Conservation (phyloP, 2,888 invertebrate species). For the Clivina fossor region DNA sequence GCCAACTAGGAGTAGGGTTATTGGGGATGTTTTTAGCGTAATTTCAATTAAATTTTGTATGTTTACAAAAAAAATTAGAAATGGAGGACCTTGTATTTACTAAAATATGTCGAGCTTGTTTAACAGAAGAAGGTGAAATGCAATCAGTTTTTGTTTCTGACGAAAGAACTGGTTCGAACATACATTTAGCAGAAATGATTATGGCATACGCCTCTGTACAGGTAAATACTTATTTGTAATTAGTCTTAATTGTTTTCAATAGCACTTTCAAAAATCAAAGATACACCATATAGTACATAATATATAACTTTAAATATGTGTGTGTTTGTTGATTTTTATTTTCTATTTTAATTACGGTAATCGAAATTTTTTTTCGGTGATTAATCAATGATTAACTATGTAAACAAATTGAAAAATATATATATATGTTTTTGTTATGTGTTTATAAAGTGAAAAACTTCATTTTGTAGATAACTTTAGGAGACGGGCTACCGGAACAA, state of each 20-base stretch:
- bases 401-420: too few relatives aligned
- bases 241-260: conserved; percentile 1
- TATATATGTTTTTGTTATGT: too few relatives aligned
- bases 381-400: too few relatives aligned
- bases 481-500: conserved; percentile 63
- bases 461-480: conserved; percentile 48
- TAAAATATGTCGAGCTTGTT: conserved; percentile 50
- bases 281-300: too few relatives aligned
- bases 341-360: too few relatives aligned
- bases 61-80: conserved; percentile 36
- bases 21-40: conserved; percentile 30
- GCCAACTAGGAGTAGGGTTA: conserved; percentile 32
- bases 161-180: conserved; percentile 44
- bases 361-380: too few relatives aligned
- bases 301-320: too few relatives aligned
- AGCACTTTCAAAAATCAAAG: too few relatives aligned
- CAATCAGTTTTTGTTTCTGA: conserved; percentile 49
- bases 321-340: too few relatives aligned
- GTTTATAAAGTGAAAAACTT: too few relatives aligned
- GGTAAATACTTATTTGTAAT: conserved; percentile 44
- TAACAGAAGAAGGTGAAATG: conserved; percentile 49
- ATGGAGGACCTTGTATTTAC: conserved; percentile 44
- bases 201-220: conserved; percentile 50
- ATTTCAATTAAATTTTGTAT: conserved; percentile 19
- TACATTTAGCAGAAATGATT: conserved; percentile 52